Evolutionary conservation across 2,113 vertebrate genomes (phyloP), one percentile per base, ranked within the genome.

Genomic region (Emydocephalus ijimae): DNA sequence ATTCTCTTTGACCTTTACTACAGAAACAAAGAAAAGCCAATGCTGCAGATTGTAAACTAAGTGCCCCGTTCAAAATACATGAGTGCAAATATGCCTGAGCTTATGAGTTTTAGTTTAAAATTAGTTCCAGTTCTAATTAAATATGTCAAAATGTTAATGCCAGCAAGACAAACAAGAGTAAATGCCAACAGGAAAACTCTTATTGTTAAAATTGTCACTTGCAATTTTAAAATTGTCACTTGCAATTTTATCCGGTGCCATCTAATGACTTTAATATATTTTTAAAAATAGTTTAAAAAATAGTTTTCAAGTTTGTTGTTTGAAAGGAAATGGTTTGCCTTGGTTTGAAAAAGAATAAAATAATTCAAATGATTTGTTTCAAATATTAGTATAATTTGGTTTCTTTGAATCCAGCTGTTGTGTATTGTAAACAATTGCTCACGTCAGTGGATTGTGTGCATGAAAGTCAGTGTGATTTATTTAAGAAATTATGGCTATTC

Each of bases 11-110:
- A 92, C 48, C 69, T 94, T 90, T 93, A 93, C 95, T 59, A 88
- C 54, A 93, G 89, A 94, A 95, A 94, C 92, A 94, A 90, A 95
- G 48, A 50, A 92, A 94, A 86, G 90, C 85, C 50, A 20, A 85
- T 93, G 8, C 10, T 18, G 57, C 1, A 7, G 3, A 85, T 39
- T 23, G 21, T 0, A 0, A 81, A 26, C 21, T 59, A 86, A 93
- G 15, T 59, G 90, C 55, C 94, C 93, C 93, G 89, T 87, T 94
- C 91, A 95, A 88, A 87, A 87, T 0, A n/a, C 29, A 54, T 12
- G 11, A 5, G 88, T 87, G 57, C 92, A 90, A 26, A 91, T 85
- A 92, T 43, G 91, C 10, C n/a, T 57, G 89, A 93, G 92, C 87
- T 94, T 20, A 29, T 61, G 89, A 92, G 92, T 85, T 94, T 92